Evolutionary conservation across 2,888 invertebrate genomes (phyloP), one percentile per base, ranked within the genome.

Genomic region (Marronus borbonicus): DNA sequence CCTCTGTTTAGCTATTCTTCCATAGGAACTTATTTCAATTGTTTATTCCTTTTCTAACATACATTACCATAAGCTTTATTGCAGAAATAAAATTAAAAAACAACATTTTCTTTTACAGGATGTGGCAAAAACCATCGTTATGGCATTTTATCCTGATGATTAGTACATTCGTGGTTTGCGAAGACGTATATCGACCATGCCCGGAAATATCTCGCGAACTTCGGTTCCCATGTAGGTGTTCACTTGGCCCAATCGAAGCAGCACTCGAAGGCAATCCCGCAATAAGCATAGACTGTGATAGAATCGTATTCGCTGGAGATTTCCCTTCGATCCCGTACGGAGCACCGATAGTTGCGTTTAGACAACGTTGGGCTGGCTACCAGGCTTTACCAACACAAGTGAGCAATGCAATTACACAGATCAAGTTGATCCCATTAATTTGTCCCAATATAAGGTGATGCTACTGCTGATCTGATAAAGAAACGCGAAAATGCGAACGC

Each of bases 231-330:
- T 96, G 96, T 89, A 90, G 91, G 49, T 92, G 92, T 82, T 85
- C 87, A 1, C 86, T 90, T 76, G 90, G 90, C 17, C 89, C 91
- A 31, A 88, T 89, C 64, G 91, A 91, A 81, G 88, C 89, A 77
- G 88, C 84, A 69, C 80, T 88, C 81, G 87, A 86, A 17, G 87
- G 88, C 28, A 87, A 88, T 76, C 88, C 89, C 3, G 88, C 92
- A 76, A 93, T 96, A 81, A 90, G 92, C 83, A 93, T 96, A 91
- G 92, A 97, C 88, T 97, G 97, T 87, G 96, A 97, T 89, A 89
- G 92, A 8, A 93, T 96, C 31, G 95, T 96, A 39, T 96, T 97
- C 85, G 91, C 93, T 36, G 93, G 93, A 4, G 96, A 97, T 86
- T 93, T 94, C 81, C 93, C 96, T 0, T 90, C 93, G 10, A 88